These are phyloP conservation scores for Python bivittatus DNA, from an alignment of 2,113 vertebrate genomes.

Conservation along the genomic window DNA sequence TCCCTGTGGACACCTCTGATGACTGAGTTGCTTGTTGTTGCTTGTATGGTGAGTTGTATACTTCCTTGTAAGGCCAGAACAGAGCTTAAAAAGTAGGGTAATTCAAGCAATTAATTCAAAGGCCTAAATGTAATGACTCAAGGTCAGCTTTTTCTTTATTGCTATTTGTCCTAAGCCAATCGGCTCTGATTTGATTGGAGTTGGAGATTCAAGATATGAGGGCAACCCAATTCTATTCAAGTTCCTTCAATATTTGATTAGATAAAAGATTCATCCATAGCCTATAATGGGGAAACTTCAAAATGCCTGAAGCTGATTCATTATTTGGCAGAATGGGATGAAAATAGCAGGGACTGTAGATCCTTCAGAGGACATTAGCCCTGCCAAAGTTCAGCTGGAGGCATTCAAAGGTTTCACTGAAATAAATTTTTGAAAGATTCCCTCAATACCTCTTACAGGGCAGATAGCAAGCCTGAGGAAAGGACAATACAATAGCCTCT, in stretches of 20 bases:
- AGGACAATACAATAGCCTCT: not conserved
- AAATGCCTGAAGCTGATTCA: not conserved
- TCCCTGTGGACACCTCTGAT: not conserved
- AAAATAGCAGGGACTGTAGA: not conserved
- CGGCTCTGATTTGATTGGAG: not conserved
- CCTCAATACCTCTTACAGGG: not conserved
- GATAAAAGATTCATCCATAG: not conserved
- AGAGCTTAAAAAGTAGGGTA: not conserved
- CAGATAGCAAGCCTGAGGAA: not conserved
- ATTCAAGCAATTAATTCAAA: not conserved
- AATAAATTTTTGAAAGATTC: not conserved
- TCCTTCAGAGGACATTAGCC: not conserved
- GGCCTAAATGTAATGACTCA: not conserved
- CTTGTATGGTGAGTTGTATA: not conserved
- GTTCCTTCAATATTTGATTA: not conserved
- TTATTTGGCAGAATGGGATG: not conserved
- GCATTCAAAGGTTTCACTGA: not conserved
- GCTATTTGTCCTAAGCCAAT: not conserved
- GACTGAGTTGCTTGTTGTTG: not conserved
- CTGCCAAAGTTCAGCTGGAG: not conserved
- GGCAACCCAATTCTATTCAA: not conserved
- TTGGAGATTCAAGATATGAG: not conserved
- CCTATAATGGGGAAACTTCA: not conserved
- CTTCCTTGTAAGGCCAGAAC: not conserved
- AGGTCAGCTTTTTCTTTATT: not conserved